Base-by-base conservation (phyloP, 2,113 vertebrate species). In the Pedetes capensis region DNA sequence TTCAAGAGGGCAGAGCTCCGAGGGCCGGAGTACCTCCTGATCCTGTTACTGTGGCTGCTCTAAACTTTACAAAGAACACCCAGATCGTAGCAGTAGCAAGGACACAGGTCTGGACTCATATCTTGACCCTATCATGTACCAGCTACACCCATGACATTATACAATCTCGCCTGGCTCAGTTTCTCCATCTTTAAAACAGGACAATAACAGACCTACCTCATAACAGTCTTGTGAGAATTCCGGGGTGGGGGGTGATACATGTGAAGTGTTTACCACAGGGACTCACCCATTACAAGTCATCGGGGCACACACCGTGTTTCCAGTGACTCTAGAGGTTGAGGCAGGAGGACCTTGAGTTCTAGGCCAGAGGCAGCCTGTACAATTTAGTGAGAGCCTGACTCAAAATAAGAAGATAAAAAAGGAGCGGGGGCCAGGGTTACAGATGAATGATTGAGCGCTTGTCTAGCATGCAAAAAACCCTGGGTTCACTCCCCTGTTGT, bases 161-260 rank as follows among this genome's bases (percentile, higher is more conserved):
- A n/a, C 4, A 29, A 9, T 44, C 8, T 71, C 23, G 27, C 14
- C 64, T 80, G 71, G 61, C 74, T 92, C 16, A 12, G 32, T 90
- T 92, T 89, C 7, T 42, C 14, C 42, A 7, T 68, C 42, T 76
- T 94, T 64, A 51, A 78, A 59, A 72, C 34, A 23, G 32, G 20
- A 32, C 51, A 37, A 37, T 66, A 7, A 74, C 27, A 57, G 11
- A 1, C 2, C 17, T 4, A 32, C 22, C 42, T 69, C 12, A 7
- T 69, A 14, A 51, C n/a, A n/a, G n/a, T 3, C 2, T 12, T 2
- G 0, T 37, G 13, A 66, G 32, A 74, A 87, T 18, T 47, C 37
- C 5, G 14, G n/a, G n/a, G n/a, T 6, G 23, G 16, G 6, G 9
- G 4, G 18, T 53, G 8, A 34, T 23, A n/a, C 34, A 18, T 1